A percentile compares a stretch with the other conserved stretches of the same genome.
These are phyloP conservation scores for Melipona beecheii DNA, from an alignment of 2,888 invertebrate species.

Conservation along the genomic window DNA sequence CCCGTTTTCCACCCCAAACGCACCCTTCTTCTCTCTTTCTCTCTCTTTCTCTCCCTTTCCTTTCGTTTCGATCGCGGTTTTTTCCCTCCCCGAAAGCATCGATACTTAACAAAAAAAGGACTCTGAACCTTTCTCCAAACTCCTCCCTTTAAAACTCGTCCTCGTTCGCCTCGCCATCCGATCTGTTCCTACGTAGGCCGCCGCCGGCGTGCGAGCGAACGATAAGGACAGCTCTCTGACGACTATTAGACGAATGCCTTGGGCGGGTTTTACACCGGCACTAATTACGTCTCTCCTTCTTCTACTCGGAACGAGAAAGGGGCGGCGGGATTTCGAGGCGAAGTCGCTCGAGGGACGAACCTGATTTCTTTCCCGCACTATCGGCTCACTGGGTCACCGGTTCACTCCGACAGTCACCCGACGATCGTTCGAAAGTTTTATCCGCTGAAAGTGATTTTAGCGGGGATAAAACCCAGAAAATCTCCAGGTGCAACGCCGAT, in stretches of 20 bases:
- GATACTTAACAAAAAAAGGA: conserved; percentile 43
- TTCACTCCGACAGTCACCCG: neutral
- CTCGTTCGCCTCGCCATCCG: conserved; percentile 44
- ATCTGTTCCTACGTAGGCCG: conserved; percentile 26
- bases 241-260: conserved; percentile 59
- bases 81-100: conserved; percentile 27
- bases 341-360: neutral
- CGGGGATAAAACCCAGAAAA: too few species aligned
- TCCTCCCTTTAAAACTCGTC: conserved; percentile 23
- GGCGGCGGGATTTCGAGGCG: conserved; percentile 1
- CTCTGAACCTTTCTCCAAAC: conserved; percentile 21
- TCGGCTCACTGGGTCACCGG: conserved; percentile 23
- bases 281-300: conserved; percentile 60
- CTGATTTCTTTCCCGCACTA: conserved; percentile 14
- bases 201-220: conserved; percentile 52
- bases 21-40: conserved; percentile 18
- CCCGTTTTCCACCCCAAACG: conserved; percentile 23
- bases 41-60: neutral
- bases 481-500: too few species aligned
- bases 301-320: neutral
- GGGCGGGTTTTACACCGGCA: conserved; percentile 62
- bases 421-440: neutral
- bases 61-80: conserved; percentile 26
- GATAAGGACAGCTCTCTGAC: conserved; percentile 62
- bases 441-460: too few species aligned